Percentiles rank a stretch among this genome's conserved stretches.
phyloP scores from a whole-genome alignment of 2,797 vertebrate genomes.

The Macropodus opercularis region DNA sequence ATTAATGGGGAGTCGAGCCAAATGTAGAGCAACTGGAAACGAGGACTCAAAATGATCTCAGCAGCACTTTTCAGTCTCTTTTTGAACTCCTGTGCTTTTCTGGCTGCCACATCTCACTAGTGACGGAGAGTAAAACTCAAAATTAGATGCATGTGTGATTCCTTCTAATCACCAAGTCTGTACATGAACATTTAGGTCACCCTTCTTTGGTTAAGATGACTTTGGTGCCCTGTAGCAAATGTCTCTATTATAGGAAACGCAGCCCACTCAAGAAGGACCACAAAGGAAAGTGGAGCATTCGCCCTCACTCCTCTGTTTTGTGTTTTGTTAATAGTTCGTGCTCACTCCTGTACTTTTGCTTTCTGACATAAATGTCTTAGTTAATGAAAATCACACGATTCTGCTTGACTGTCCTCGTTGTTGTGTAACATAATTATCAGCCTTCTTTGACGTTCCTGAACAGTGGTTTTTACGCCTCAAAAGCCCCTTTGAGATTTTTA shows the following conservation, averaged over 20 bases:
- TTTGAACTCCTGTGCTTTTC: slow-evolving; percentile 25
- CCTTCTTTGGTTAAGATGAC: slow-evolving; percentile 33
- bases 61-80: slow-evolving; percentile 34
- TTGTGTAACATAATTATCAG: slow-evolving; percentile 38
- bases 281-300: slow-evolving; percentile 30
- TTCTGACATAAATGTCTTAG: slow-evolving; percentile 32
- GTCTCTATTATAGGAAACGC: slow-evolving; percentile 42
- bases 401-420: slow-evolving; percentile 3
- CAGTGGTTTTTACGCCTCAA: slow-evolving; percentile 43
- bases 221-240: slow-evolving; percentile 47
- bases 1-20: slow-evolving; percentile 37
- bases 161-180: slow-evolving; percentile 43
- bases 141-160: slow-evolving; percentile 37
- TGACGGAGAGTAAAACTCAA: slow-evolving; percentile 9
- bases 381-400: slow-evolving; percentile 37
- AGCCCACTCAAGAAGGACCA: slow-evolving; percentile 45
- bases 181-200: slow-evolving; percentile 63
- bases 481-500: slow-evolving; percentile 49
- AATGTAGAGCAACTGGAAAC: slow-evolving; percentile 36
- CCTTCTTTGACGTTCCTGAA: slow-evolving; percentile 37
- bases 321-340: slow-evolving; percentile 27
- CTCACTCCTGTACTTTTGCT: slow-evolving; percentile 31
- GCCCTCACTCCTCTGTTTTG: slow-evolving; percentile 17
- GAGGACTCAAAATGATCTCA: slow-evolving; percentile 27
- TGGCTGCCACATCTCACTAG: slow-evolving; percentile 7